Conservation (phyloP, 2,797 vertebrate species). For the Phyllotis vaccarum region DNA sequence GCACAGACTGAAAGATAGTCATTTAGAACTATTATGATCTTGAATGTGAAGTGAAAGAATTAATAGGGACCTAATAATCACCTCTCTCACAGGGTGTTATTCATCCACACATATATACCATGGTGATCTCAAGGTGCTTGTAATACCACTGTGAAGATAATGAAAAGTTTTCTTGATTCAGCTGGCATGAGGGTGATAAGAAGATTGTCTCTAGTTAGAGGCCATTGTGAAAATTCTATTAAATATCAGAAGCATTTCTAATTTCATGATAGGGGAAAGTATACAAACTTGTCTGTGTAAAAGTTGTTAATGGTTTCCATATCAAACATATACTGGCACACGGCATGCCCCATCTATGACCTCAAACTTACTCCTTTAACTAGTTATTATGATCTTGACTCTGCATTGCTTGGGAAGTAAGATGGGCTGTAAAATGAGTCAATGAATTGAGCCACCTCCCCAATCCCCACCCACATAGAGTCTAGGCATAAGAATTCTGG, state of each 20-base stretch:
- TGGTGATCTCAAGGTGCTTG: neutral
- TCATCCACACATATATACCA: neutral
- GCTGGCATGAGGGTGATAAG: neutral
- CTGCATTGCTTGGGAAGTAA: neutral
- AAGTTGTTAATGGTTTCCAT: neutral
- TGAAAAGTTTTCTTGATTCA: neutral
- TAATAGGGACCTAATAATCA: neutral
- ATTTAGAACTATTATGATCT: neutral
- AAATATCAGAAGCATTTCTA: neutral
- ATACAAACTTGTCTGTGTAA: neutral
- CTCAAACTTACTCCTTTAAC: no score
- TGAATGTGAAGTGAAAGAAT: neutral
- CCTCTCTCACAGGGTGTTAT: neutral
- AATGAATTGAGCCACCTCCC: neutral
- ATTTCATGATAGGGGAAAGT: neutral
- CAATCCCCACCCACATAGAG: neutral
- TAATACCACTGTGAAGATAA: neutral
- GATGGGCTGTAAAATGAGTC: fast-evolving
- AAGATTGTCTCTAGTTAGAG: neutral
- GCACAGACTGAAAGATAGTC: neutral
- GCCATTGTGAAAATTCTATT: neutral
- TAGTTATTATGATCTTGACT: neutral
- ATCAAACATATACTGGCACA: neutral
- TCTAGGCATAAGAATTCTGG: neutral
- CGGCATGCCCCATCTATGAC: neutral